Percentiles rank a stretch among this genome's conserved stretches.
These are phyloP conservation scores for Papilio glaucus DNA, from an alignment of 1,140 invertebrate species.

Conservation along the genomic window DNA sequence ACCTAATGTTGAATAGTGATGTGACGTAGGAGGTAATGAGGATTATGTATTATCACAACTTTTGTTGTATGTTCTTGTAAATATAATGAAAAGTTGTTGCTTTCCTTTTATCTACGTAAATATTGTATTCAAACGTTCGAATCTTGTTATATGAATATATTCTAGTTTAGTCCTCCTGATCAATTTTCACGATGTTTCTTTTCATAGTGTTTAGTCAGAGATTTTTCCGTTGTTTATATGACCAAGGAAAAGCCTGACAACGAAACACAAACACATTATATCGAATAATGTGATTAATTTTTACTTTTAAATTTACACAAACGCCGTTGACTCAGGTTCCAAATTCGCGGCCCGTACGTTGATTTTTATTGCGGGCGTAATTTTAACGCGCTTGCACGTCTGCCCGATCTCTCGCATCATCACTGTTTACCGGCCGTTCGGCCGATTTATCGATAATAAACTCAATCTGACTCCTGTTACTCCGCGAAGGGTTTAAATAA, in stretches of 20 bases:
- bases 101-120: too few relatives aligned
- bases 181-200: not conserved
- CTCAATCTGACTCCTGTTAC: slow-evolving; percentile 23
- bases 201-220: not conserved
- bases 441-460: slow-evolving; percentile 54
- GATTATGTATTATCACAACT: too few relatives aligned
- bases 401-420: slow-evolving; percentile 41
- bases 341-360: slow-evolving; percentile 39
- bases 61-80: too few relatives aligned
- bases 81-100: too few relatives aligned
- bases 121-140: too few relatives aligned
- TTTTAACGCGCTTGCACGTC: slow-evolving; percentile 41
- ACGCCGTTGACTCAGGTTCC: slow-evolving; percentile 8
- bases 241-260: not conserved
- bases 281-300: not conserved
- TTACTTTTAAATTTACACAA: slow-evolving; percentile 19
- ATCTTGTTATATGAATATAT: not conserved
- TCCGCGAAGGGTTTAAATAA: slow-evolving; percentile 13
- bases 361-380: slow-evolving; percentile 46
- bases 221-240: not conserved
- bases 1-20: too few relatives aligned
- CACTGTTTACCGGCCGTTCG: slow-evolving; percentile 43
- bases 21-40: too few relatives aligned
- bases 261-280: not conserved
- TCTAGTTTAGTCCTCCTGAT: not conserved